Evolutionary conservation across 2,888 invertebrate species (phyloP).

Genomic region (Atethmia centrago): DNA sequence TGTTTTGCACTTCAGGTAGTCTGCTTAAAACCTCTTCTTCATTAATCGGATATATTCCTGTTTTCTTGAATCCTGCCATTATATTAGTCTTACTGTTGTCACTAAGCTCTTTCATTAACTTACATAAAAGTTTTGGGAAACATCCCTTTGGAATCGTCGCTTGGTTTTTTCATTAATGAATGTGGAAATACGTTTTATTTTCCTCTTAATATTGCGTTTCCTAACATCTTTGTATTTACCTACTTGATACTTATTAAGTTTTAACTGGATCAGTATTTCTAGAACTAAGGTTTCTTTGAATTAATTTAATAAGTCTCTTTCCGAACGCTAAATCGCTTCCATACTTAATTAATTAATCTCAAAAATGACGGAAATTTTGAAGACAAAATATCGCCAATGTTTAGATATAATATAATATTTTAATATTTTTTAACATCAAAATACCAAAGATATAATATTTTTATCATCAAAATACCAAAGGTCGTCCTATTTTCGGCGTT

Average conservation of each 20-base stretch:
- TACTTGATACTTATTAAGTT: constrained; percentile 2
- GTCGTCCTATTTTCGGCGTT: constrained; percentile 14
- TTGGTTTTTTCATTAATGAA: too few relatives aligned
- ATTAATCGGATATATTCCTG: too few relatives aligned
- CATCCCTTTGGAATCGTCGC: too few relatives aligned
- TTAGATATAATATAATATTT: background rate
- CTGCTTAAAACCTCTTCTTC: too few relatives aligned
- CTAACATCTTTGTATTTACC: constrained; percentile 22
- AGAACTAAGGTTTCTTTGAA: background rate
- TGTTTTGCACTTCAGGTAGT: too few relatives aligned
- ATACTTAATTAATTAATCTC: background rate
- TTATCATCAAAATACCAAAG: constrained; percentile 7
- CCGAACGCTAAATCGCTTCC: background rate
- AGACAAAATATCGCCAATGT: background rate
- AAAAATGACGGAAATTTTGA: background rate
- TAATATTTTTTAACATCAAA: background rate
- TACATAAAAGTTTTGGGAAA: too few relatives aligned
- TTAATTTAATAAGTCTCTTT: background rate
- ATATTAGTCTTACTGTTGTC: too few relatives aligned
- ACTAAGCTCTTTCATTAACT: too few relatives aligned
- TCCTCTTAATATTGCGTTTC: constrained; percentile 23
- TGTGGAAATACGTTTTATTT: constrained; percentile 48
- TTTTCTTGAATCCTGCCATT: too few relatives aligned
- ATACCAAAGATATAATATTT: constrained; percentile 24
- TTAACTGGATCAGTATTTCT: background rate